Conservation (phyloP, 1,140 invertebrate genomes). For the Euwallacea similis region DNA sequence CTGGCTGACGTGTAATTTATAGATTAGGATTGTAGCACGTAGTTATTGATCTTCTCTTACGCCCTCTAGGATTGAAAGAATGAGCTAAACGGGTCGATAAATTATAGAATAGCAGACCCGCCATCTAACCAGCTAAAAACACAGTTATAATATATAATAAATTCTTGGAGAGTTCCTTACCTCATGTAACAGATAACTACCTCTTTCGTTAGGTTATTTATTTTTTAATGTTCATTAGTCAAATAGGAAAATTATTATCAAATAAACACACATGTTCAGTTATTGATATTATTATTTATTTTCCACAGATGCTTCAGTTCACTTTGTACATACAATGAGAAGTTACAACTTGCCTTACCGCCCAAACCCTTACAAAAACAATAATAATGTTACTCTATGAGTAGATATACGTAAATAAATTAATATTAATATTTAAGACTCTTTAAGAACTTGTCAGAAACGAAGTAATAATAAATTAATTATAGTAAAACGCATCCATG, state of each 20-base stretch:
- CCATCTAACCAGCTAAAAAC: not conserved
- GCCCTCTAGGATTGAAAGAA: no score
- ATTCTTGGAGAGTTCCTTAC: no score
- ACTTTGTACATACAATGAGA: constrained; percentile 1
- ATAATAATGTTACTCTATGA: not conserved
- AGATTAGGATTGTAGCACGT: no score
- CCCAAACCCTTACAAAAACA: not conserved
- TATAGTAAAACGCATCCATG: not conserved
- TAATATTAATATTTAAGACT: no score
- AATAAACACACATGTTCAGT: not conserved
- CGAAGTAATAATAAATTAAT: not conserved
- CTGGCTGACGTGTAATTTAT: no score
- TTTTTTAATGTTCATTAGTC: not conserved
- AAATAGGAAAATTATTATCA: not conserved
- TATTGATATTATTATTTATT: not conserved
- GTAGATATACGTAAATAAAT: no score
- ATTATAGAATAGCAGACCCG: not conserved
- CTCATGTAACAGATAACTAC: no score
- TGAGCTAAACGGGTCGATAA: no score
- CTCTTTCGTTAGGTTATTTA: no score
- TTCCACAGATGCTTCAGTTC: not conserved
- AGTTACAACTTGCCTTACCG: constrained; percentile 1
- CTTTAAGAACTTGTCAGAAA: not conserved
- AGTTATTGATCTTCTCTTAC: no score
- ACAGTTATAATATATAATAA: not conserved